A percentile compares a stretch with the other conserved stretches of the same genome.
phyloP scores from a whole-genome alignment of 2,113 vertebrate genomes.

The Ginglymostoma cirratum region DNA sequence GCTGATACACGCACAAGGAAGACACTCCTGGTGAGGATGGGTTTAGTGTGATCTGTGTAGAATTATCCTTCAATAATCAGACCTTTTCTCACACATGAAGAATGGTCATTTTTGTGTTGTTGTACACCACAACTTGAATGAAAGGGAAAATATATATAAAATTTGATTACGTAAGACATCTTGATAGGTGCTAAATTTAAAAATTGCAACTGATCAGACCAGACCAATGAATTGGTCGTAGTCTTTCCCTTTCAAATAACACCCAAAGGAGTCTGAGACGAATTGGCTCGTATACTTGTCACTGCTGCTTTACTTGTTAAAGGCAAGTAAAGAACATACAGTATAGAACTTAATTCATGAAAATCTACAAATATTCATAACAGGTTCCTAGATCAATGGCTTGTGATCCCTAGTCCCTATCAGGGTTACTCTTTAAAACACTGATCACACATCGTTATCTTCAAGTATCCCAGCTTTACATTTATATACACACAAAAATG shows the following conservation, averaged over 20 bases:
- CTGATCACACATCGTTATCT: slow-evolving; percentile 25
- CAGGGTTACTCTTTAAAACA: background rate
- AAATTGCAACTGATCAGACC: slow-evolving; percentile 12
- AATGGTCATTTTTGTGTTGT: background rate
- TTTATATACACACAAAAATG: slow-evolving; percentile 26
- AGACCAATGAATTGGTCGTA: slow-evolving; percentile 11
- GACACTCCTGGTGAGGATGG: background rate
- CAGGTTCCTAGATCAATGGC: background rate
- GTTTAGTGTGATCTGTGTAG: background rate
- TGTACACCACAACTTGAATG: background rate
- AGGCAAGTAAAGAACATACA: background rate
- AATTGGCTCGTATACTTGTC: background rate
- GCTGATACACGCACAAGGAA: background rate
- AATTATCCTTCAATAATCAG: background rate
- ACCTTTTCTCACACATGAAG: background rate
- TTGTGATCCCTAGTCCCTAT: background rate
- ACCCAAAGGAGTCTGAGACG: slow-evolving; percentile 8
- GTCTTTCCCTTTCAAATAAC: background rate
- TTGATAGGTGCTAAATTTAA: background rate
- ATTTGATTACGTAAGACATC: background rate
- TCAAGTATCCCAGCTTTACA: slow-evolving; percentile 15
- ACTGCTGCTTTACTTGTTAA: slow-evolving; percentile 31
- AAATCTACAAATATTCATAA: slow-evolving; percentile 20
- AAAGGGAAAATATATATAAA: background rate
- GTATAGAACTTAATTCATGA: background rate